Evolutionary conservation across 2,113 vertebrate genomes (phyloP), one percentile per base, ranked within the genome.

Genomic region (Monopterus albus): DNA sequence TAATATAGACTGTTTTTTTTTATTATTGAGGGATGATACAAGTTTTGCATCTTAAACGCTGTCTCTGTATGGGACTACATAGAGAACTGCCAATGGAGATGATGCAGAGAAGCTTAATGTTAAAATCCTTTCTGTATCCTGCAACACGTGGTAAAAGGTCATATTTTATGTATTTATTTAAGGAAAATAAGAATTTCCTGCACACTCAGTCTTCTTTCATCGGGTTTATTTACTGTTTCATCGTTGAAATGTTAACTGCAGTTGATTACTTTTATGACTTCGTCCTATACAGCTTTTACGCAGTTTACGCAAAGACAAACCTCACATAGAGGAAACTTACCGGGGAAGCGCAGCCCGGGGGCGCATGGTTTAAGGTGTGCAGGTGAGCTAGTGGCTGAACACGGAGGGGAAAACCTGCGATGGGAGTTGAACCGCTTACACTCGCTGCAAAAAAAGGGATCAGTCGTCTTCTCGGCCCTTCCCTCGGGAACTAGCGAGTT

Each of bases 291-390:
- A 25, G 25, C 3, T 50, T 50, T 5, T 8, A 0, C 38, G 1
- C 5, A 6, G 13, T 0, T n/a, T 31, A 1, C 46, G 28, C 72
- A 26, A 39, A 18, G 17, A 64, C 14, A 14, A 29, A 17, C 23
- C 11, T 35, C 47, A 59, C 21, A 10, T 0, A 8, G 9, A 18
- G 51, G 17, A 2, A n/a, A 75, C 90, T 88, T 80, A 91, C 89
- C 87, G 18, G 25, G 56, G 63, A 28, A 55, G 78, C 78, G 71
- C 87, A 45, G 66, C 72, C 38, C 36, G 23, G 77, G 66, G 57
- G 80, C 78, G 76, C 82, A 86, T 87, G 80, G 64, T 79, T 67
- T 15, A 33, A 5, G 23, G 50, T 71, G 52, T 72, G 66, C 87
- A 90, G 88, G 88, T 89, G 82, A 79, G 61, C 52, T 17, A 61